phyloP scores from a whole-genome alignment of 2,797 vertebrate genomes.

The Setipinna tenuifilis region DNA sequence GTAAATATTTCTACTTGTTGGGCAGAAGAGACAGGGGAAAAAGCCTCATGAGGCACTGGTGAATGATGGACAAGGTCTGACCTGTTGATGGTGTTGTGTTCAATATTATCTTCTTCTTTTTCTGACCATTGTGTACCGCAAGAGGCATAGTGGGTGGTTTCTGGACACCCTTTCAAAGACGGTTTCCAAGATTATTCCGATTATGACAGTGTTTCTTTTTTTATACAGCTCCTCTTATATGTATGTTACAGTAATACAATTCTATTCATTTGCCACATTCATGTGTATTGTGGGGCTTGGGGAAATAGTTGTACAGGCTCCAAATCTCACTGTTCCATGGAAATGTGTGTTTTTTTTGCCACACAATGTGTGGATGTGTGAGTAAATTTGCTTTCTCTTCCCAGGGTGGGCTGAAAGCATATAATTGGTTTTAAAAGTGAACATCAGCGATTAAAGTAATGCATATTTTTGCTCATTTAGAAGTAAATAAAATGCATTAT shows the following conservation, averaged over 20 bases:
- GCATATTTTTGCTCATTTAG: not conserved
- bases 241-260: conserved; percentile 47
- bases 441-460: not conserved
- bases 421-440: not conserved
- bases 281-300: not conserved
- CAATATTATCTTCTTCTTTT: conserved; percentile 78
- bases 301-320: not conserved
- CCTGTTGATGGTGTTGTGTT: conserved; percentile 78
- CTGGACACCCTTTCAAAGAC: not conserved
- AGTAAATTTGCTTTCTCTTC: not conserved
- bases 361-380: not conserved
- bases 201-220: conserved; percentile 39
- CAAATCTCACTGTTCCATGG: not conserved
- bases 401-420: not conserved
- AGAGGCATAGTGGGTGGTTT: conserved; percentile 51
- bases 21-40: conserved; percentile 72
- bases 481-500: not conserved
- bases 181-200: conserved; percentile 31
- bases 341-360: not conserved
- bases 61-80: conserved; percentile 80
- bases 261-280: conserved; percentile 5
- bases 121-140: conserved; percentile 79
- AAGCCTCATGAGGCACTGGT: conserved; percentile 76
- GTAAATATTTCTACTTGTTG: conserved; percentile 80
- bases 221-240: conserved; percentile 27